Evolutionary conservation across 2,113 vertebrate genomes (phyloP), one percentile per base, ranked within the genome.

Genomic region (Corythornis cristatus): DNA sequence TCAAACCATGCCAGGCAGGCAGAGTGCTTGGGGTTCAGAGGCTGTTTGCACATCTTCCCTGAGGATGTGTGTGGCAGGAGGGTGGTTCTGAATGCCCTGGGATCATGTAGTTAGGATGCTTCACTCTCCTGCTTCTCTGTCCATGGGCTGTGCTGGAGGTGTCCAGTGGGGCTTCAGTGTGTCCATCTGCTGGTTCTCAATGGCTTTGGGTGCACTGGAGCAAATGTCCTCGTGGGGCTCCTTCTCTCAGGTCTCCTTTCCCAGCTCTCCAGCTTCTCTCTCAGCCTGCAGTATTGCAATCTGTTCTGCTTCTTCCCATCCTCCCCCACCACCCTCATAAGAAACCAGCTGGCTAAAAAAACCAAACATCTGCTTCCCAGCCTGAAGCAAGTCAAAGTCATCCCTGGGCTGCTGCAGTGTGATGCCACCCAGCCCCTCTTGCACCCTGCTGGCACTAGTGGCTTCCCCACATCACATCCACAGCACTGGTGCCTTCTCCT

Each of bases 271-370:
- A 7, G 40, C 67, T 95, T 91, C 54, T 54, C 54, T 54, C 64
- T 88, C 67, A 89, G 83, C 22, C 54, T 37, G 50, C 12, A 4
- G 43, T 61, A 21, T 2, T 89, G 66, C 75, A 76, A 79, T 91
- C 79, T 89, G 83, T 83, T 95, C 85, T 90, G 33, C 35, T 84
- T 77, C 77, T 89, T 93, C 71, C 48, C 3, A 0, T 94, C 84
- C 68, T 86, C 81, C 57, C 65, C 81, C 45, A 23, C 85, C 45
- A 1, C 78, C 85, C n/a, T 26, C 29, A 4, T 37, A 64, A 84
- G 70, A 77, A 81, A 60, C 66, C n/a, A 89, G 29, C 11, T 72
- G 35, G 57, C 90, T 75, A 50, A 91, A 35, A 66, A 66, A 66
- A 19, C 37, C 37, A 37, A 37, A 37, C 37, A 37, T 84, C 75